Percentiles rank a stretch among this genome's conserved stretches.
Evolutionary conservation across 2,888 invertebrate genomes (phyloP).

Genomic region (Ariolimax columbianus): DNA sequence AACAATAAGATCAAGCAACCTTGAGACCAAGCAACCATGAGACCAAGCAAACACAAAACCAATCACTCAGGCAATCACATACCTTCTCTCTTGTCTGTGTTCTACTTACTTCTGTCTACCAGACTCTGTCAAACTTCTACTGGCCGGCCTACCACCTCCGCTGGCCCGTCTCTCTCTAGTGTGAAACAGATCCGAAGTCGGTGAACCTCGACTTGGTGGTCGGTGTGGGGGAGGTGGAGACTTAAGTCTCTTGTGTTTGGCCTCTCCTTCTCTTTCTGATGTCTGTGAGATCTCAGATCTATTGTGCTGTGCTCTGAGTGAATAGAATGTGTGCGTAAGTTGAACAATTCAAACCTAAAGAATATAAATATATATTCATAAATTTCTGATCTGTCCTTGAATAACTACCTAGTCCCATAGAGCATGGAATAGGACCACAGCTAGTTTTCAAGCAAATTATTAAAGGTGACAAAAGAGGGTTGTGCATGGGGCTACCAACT

Average conservation of each 20-base stretch:
- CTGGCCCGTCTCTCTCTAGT: slow-evolving; percentile 17
- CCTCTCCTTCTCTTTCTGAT: slow-evolving; percentile 14
- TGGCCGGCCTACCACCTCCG: slow-evolving; percentile 7
- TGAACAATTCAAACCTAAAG: too few species aligned
- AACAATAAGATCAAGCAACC: too few species aligned
- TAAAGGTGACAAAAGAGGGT: too few species aligned
- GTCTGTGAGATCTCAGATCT: not conserved
- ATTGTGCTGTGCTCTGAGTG: not conserved
- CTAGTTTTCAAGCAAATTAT: too few species aligned
- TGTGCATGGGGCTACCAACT: too few species aligned
- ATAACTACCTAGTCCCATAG: too few species aligned
- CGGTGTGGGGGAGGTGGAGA: not conserved
- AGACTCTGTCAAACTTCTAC: not conserved
- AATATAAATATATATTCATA: too few species aligned
- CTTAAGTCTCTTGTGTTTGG: not conserved
- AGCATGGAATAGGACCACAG: too few species aligned
- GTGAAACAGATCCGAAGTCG: not conserved
- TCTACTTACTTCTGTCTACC: slow-evolving; percentile 11
- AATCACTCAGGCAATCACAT: too few species aligned
- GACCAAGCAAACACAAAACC: too few species aligned
- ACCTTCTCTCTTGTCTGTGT: not conserved
- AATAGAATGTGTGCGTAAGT: not conserved
- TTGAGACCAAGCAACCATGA: too few species aligned
- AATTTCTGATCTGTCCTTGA: too few species aligned
- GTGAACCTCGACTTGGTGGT: not conserved